Evolutionary conservation across 2,888 invertebrate species (phyloP).

Genomic region (Eustalomyia histrio): DNA sequence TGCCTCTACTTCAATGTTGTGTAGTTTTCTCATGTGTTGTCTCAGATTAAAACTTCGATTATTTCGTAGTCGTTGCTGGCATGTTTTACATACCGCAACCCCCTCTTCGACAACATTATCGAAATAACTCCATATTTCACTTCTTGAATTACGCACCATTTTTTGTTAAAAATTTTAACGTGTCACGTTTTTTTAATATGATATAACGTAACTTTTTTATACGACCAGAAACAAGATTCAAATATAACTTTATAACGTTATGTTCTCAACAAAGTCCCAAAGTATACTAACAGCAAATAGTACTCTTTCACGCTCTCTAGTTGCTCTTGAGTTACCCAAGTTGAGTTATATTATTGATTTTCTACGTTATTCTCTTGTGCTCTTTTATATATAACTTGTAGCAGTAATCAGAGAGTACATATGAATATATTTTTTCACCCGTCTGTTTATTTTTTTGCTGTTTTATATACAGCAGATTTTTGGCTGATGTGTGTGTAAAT

Average conservation of each 20-base stretch:
- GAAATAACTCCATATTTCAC: conserved; percentile 51
- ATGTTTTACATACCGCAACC: conserved; percentile 48
- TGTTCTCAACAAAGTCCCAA: neutral
- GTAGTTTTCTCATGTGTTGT: conserved; percentile 42
- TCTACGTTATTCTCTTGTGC: neutral
- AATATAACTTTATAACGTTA: neutral
- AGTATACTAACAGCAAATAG: conserved; percentile 1
- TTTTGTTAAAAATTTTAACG: neutral
- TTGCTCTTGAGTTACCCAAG: neutral
- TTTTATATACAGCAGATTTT: neutral
- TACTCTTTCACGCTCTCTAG: conserved; percentile 1
- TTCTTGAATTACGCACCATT: conserved; percentile 30
- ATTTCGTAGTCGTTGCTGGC: conserved; percentile 41
- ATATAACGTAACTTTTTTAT: too few species aligned
- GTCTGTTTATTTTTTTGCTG: neutral
- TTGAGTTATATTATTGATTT: neutral
- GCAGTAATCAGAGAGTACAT: neutral
- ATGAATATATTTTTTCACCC: neutral
- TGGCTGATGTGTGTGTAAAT: neutral
- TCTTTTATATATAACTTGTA: neutral
- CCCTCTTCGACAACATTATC: conserved; percentile 37
- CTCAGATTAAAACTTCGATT: conserved; percentile 49
- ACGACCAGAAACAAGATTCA: neutral
- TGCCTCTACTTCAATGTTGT: conserved; percentile 21
- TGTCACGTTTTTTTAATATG: neutral